Evolutionary conservation across 2,888 invertebrate species (phyloP).

Genomic region (Drosophila anomalata): DNA sequence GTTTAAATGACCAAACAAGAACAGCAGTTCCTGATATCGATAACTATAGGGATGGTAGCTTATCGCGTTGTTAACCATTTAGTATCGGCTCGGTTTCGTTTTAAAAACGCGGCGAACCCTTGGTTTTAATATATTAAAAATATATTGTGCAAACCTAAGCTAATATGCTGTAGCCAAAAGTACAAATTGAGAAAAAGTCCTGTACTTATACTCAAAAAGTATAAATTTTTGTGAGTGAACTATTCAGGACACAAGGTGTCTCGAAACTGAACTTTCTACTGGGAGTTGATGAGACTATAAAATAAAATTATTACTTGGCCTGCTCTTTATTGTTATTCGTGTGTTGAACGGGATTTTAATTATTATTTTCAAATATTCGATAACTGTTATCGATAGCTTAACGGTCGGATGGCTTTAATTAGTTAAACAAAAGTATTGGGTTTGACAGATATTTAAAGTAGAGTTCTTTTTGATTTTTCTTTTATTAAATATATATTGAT

Average conservation of each 20-base stretch:
- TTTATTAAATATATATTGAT: background rate
- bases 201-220: background rate
- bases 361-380: background rate
- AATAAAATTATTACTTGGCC: background rate
- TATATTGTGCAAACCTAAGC: background rate
- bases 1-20: background rate
- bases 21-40: conserved; percentile 1
- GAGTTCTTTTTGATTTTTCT: background rate
- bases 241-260: background rate
- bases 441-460: background rate
- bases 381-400: background rate
- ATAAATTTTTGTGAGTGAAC: background rate
- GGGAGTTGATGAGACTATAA: background rate
- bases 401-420: background rate
- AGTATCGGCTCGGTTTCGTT: background rate
- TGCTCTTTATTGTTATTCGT: background rate
- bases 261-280: background rate
- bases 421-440: background rate
- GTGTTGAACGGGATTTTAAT: background rate
- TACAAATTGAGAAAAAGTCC: background rate
- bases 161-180: background rate
- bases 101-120: background rate
- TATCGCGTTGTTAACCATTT: background rate
- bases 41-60: background rate
- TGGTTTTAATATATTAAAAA: background rate